A percentile compares a stretch with the other conserved stretches of the same genome.
phyloP scores from a whole-genome alignment of 1,140 invertebrate genomes.

The Trichonephila clavipes region DNA sequence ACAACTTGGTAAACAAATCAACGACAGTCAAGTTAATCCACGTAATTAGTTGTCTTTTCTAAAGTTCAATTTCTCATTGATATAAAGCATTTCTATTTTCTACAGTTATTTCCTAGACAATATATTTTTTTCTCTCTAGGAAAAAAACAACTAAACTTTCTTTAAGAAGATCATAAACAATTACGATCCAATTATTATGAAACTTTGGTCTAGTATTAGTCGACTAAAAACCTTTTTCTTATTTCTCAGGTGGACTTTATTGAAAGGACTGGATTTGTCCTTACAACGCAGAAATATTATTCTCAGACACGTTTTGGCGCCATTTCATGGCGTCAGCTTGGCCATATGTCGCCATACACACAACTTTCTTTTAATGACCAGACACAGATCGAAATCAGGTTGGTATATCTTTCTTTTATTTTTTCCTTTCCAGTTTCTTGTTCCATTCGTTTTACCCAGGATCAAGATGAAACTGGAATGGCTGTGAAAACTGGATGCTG shows the following conservation, averaged over 20 bases:
- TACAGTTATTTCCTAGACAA: neutral
- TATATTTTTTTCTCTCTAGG: neutral
- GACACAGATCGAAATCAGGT: neutral
- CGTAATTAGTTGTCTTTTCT: neutral
- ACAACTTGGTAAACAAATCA: neutral
- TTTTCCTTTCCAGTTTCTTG: neutral
- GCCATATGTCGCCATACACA: constrained; percentile 61
- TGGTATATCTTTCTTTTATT: neutral
- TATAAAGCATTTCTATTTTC: neutral
- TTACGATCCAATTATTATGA: neutral
- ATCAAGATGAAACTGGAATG: constrained; percentile 28
- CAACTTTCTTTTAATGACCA: constrained; percentile 49
- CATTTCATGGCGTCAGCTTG: constrained; percentile 43
- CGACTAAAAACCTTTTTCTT: too few relatives aligned
- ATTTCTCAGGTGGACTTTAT: neutral
- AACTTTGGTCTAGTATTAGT: neutral
- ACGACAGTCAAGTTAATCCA: neutral
- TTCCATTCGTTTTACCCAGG: neutral
- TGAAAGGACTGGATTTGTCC: neutral
- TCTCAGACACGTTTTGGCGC: constrained; percentile 44
- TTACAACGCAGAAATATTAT: neutral
- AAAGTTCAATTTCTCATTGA: neutral
- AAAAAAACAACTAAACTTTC: too few relatives aligned
- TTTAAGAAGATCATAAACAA: neutral
- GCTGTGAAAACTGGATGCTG: neutral